phyloP scores from a whole-genome alignment of 2,797 vertebrate genomes.

The Fistularia tabacaria region DNA sequence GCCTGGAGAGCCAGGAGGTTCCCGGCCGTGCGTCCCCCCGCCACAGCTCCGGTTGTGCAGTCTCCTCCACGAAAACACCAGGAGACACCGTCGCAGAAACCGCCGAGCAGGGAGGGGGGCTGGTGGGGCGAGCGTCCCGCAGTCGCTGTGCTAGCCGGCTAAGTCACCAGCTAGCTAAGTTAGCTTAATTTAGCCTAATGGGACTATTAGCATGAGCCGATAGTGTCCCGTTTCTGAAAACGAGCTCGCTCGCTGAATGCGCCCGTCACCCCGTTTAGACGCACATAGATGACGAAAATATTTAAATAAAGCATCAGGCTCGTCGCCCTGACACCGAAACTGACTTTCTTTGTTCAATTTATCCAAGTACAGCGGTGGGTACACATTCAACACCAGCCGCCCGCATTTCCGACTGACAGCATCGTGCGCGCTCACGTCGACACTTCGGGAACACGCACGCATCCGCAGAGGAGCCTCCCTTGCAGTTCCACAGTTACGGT shows the following conservation, averaged over 20 bases:
- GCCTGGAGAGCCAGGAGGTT: conserved; percentile 65
- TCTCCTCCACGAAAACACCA: conserved; percentile 26
- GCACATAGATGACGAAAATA: neutral
- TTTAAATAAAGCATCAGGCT: neutral
- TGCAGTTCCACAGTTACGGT: too few species aligned
- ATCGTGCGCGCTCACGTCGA: conserved; percentile 62
- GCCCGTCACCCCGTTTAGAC: conserved; percentile 14
- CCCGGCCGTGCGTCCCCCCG: conserved; percentile 55
- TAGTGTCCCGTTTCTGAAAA: conserved; percentile 51
- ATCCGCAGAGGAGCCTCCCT: conserved; percentile 27
- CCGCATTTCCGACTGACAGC: conserved; percentile 79
- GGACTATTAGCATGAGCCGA: conserved; percentile 46
- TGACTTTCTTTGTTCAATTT: conserved; percentile 27
- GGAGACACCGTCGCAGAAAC: conserved; percentile 8
- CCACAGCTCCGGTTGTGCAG: conserved; percentile 66
- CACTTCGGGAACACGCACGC: conserved; percentile 25
- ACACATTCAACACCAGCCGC: conserved; percentile 45
- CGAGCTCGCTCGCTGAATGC: conserved; percentile 24
- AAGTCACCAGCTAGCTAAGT: conserved; percentile 39
- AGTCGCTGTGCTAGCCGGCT: conserved; percentile 32
- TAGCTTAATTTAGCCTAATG: conserved; percentile 47
- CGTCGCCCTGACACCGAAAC: conserved; percentile 13
- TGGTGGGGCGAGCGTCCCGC: conserved; percentile 39
- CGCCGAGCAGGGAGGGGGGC: conserved; percentile 11
- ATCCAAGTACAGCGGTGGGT: conserved; percentile 20